phyloP scores from a whole-genome alignment of 2,113 vertebrate species.

The Pao palembangensis region DNA sequence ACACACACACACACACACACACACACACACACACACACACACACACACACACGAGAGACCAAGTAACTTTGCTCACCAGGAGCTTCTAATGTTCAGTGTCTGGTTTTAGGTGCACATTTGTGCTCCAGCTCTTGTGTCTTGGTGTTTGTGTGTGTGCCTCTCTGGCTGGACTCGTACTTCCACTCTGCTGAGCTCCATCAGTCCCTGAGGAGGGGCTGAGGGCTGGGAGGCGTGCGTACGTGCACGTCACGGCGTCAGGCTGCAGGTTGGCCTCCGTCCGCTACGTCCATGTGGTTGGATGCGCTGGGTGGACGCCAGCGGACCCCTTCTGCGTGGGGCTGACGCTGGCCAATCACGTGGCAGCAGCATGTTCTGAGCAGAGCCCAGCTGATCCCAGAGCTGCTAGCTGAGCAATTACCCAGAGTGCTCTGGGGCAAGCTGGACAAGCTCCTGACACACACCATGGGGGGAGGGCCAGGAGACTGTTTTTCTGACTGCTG shows the following conservation, averaged over 20 bases:
- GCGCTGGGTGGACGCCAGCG: constrained; percentile 63
- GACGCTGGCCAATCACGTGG: constrained; percentile 58
- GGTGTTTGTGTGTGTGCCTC: constrained; percentile 10
- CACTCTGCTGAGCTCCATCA: constrained; percentile 43
- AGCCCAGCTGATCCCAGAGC: constrained; percentile 75
- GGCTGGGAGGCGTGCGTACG: constrained; percentile 1
- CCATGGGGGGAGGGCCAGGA: constrained; percentile 36
- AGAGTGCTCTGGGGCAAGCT: constrained; percentile 69
- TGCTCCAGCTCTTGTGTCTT: too few species aligned
- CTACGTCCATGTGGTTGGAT: constrained; percentile 18
- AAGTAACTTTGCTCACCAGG: neutral
- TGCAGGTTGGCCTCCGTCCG: constrained; percentile 31
- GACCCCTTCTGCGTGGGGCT: constrained; percentile 72
- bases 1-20: constrained; percentile 52
- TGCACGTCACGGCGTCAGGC: constrained; percentile 53
- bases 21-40: constrained; percentile 40
- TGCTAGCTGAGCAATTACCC: constrained; percentile 75
- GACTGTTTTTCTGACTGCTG: constrained; percentile 47
- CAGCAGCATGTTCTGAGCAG: constrained; percentile 54
- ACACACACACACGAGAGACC: too few species aligned
- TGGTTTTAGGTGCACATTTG: too few species aligned
- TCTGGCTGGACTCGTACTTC: constrained; percentile 60
- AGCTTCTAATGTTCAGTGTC: neutral
- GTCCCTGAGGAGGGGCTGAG: constrained; percentile 55
- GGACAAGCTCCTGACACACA: constrained; percentile 67